phyloP scores from a whole-genome alignment of 2,888 invertebrate species.

The Carterocephalus palaemon region DNA sequence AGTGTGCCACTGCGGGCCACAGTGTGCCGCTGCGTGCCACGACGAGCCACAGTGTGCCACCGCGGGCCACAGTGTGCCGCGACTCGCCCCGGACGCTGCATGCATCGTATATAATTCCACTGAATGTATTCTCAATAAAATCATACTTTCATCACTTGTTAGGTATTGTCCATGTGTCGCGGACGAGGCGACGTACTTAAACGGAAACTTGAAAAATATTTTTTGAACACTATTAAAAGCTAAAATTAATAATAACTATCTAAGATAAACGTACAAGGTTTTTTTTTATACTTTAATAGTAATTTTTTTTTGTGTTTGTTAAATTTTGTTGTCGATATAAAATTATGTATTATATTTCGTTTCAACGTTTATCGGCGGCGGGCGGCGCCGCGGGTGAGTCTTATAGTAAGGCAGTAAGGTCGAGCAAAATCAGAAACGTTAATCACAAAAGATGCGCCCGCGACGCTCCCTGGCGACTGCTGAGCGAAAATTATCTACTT shows the following conservation, averaged over 20 bases:
- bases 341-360: constrained; percentile 24
- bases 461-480: constrained; percentile 41
- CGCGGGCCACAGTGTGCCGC: no score
- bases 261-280: constrained; percentile 67
- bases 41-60: no score
- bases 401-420: constrained; percentile 60
- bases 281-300: constrained; percentile 40
- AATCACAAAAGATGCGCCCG: constrained; percentile 37
- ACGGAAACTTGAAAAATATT: constrained; percentile 60
- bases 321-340: constrained; percentile 32
- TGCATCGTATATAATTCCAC: constrained; percentile 67
- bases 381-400: constrained; percentile 45
- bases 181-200: constrained; percentile 38
- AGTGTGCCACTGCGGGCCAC: no score
- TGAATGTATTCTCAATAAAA: constrained; percentile 76
- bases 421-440: constrained; percentile 43
- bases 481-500: constrained; percentile 21
- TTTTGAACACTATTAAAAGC: constrained; percentile 75
- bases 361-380: constrained; percentile 32
- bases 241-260: constrained; percentile 73
- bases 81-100: constrained; percentile 45
- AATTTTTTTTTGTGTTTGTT: constrained; percentile 9
- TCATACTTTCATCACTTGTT: constrained; percentile 73
- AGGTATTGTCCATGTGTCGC: constrained; percentile 77
- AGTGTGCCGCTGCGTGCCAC: no score